A percentile compares a stretch with the other conserved stretches of the same genome.
These are phyloP conservation scores for Lepus timidus DNA, from an alignment of 2,113 vertebrate genomes.

Conservation along the genomic window DNA sequence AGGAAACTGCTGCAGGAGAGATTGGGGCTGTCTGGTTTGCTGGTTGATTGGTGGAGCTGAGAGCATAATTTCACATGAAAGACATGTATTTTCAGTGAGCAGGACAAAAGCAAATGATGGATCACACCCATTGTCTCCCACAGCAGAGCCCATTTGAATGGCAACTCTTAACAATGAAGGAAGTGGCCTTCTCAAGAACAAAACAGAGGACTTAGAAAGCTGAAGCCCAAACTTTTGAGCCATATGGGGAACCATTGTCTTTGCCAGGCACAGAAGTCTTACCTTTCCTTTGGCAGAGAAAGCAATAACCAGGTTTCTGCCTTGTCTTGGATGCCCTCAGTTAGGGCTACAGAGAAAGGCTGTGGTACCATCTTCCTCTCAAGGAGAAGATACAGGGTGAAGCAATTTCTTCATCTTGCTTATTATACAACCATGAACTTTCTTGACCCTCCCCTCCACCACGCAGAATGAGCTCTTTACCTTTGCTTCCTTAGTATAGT, in stretches of 20 bases:
- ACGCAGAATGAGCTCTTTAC: background rate
- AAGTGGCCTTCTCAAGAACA: background rate
- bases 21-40: slow-evolving; percentile 73
- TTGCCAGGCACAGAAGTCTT: background rate
- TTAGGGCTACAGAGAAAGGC: background rate
- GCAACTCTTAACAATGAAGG: background rate
- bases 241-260: accelerated
- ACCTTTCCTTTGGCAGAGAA: background rate
- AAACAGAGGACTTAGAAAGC: background rate
- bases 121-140: background rate
- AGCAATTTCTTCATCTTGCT: background rate
- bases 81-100: background rate
- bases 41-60: slow-evolving; percentile 17
- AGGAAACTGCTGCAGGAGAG: slow-evolving; percentile 82
- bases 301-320: background rate
- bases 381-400: background rate
- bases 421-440: background rate
- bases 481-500: background rate
- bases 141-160: background rate
- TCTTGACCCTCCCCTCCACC: background rate
- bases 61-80: background rate
- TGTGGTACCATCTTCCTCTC: background rate
- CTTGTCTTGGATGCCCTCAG: no score
- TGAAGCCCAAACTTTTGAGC: accelerated
- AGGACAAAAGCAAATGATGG: background rate